These are phyloP conservation scores for Sinelater perroti DNA, from an alignment of 2,888 invertebrate species.

Conservation along the genomic window DNA sequence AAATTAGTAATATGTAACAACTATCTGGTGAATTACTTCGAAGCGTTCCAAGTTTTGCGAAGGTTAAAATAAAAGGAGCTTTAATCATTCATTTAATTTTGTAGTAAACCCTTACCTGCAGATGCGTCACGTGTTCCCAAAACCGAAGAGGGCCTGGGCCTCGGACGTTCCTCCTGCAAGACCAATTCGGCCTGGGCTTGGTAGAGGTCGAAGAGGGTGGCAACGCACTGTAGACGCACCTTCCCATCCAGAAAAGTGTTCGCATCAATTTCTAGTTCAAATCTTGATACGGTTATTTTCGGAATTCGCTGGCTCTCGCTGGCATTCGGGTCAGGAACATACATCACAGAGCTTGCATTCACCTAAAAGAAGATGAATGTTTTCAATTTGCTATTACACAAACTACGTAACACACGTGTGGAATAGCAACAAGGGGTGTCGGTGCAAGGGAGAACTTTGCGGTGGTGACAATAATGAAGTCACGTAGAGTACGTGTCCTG, in stretches of 20 bases:
- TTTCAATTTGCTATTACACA: slow-evolving; percentile 39
- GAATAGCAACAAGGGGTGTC: slow-evolving; percentile 37
- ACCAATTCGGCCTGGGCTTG: slow-evolving; percentile 69
- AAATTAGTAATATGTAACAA: not conserved
- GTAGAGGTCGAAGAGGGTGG: slow-evolving; percentile 74
- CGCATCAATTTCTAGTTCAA: slow-evolving; percentile 70
- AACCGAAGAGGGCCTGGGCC: slow-evolving; percentile 78
- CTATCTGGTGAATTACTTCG: too few relatives aligned
- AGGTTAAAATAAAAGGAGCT: slow-evolving; percentile 24
- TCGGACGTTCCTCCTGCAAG: slow-evolving; percentile 78
- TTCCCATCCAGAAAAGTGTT: slow-evolving; percentile 73
- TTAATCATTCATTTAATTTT: not conserved
- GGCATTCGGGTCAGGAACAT: slow-evolving; percentile 45
- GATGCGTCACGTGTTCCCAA: slow-evolving; percentile 65
- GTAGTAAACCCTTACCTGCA: slow-evolving; percentile 38
- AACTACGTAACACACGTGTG: slow-evolving; percentile 32
- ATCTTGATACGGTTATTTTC: slow-evolving; percentile 53
- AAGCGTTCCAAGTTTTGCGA: too few relatives aligned
- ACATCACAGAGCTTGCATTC: slow-evolving; percentile 48
- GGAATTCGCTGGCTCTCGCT: slow-evolving; percentile 46
- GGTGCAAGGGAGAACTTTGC: slow-evolving; percentile 30
- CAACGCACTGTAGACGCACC: slow-evolving; percentile 72
- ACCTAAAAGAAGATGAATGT: slow-evolving; percentile 49
- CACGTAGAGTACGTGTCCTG: slow-evolving; percentile 40
- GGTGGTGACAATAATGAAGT: slow-evolving; percentile 44